These are phyloP conservation scores for Rhinolophus ferrumequinum DNA, from an alignment of 2,113 vertebrate species.

Conservation along the genomic window DNA sequence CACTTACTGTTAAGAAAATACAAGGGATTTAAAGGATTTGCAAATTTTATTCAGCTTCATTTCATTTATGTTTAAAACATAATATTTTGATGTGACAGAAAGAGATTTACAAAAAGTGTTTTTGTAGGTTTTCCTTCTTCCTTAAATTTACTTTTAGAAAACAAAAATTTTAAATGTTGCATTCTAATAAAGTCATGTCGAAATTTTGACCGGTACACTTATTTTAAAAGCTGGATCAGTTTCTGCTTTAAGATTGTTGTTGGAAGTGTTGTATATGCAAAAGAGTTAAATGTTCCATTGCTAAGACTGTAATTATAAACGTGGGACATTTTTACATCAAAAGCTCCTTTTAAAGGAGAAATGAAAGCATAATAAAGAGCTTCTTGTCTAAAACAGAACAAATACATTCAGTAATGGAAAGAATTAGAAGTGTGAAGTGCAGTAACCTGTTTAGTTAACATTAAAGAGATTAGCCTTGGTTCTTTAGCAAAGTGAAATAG, in stretches of 20 bases:
- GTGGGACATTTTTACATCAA: neutral
- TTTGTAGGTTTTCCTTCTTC: neutral
- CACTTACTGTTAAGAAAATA: neutral
- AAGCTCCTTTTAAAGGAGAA: conserved; percentile 10
- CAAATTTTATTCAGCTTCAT: neutral
- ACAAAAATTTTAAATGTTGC: neutral
- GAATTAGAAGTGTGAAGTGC: neutral
- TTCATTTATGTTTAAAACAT: neutral
- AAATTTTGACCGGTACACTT: neutral
- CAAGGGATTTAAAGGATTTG: neutral
- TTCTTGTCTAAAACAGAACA: conserved; percentile 17
- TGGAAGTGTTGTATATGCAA: neutral
- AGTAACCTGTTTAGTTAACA: neutral
- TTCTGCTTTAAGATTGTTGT: neutral
- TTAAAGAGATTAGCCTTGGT: neutral
- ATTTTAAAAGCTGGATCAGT: neutral
- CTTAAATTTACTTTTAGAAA: neutral
- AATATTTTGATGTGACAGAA: neutral
- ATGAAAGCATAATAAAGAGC: neutral
- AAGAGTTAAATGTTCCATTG: neutral
- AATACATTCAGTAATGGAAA: neutral
- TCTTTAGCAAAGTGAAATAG: neutral
- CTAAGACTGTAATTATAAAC: conserved; percentile 1
- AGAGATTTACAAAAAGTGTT: neutral
- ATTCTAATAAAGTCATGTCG: neutral